Evolutionary conservation across 2,888 invertebrate genomes (phyloP).

Genomic region (Molanna angustata): DNA sequence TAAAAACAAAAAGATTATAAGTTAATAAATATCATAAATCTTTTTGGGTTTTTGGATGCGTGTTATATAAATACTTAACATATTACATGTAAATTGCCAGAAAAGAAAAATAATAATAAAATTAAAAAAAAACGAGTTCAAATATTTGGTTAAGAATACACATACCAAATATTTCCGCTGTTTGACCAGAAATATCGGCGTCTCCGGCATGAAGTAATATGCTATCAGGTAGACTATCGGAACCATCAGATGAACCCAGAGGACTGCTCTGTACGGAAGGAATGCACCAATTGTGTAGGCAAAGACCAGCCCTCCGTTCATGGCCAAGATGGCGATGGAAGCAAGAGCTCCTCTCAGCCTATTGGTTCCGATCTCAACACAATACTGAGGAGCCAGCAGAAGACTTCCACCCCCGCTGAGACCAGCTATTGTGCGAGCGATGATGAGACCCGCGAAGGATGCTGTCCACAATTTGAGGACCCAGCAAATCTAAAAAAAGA

Average conservation of each 20-base stretch:
- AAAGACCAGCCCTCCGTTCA: constrained; percentile 52
- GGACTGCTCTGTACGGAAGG: constrained; percentile 48
- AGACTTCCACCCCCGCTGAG: constrained; percentile 47
- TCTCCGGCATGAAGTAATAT: constrained; percentile 58
- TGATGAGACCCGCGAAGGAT: constrained; percentile 36
- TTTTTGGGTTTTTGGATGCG: not conserved
- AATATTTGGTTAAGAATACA: no score
- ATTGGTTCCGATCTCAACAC: constrained; percentile 57
- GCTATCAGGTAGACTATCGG: constrained; percentile 48
- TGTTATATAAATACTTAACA: not conserved
- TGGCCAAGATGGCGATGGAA: constrained; percentile 51
- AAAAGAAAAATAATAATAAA: not conserved
- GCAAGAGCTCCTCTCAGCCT: constrained; percentile 55
- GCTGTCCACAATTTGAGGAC: constrained; percentile 10
- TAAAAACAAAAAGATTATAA: not conserved
- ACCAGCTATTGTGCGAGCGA: constrained; percentile 52
- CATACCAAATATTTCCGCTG: constrained; percentile 36
- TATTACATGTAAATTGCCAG: not conserved
- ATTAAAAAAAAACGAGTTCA: not conserved
- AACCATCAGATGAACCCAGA: constrained; percentile 49
- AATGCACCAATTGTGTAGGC: constrained; percentile 51
- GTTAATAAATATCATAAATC: not conserved
- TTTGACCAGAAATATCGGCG: constrained; percentile 54
- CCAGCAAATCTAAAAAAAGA: constrained; percentile 15
- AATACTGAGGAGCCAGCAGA: constrained; percentile 49